Evolutionary conservation across 2,888 invertebrate genomes (phyloP).

Genomic region (Leptopterna dolabrata): DNA sequence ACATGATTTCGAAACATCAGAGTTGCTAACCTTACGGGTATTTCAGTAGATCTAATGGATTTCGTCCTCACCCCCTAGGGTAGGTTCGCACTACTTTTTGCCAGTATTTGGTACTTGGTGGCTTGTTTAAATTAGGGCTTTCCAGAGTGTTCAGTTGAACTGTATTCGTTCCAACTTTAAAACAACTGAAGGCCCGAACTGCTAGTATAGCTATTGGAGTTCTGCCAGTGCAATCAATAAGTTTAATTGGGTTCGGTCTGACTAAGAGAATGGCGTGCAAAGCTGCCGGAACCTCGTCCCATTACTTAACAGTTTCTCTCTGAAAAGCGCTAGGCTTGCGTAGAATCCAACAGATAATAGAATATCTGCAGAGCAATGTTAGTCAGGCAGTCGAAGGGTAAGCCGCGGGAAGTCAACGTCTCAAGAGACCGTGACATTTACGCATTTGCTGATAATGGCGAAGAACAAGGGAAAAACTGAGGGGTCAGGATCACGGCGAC

Average conservation of each 20-base stretch:
- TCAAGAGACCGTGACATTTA: background rate
- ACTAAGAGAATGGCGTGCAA: background rate
- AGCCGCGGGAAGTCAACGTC: background rate
- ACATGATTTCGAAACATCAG: too few relatives aligned
- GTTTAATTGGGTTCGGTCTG: background rate
- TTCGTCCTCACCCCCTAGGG: too few relatives aligned
- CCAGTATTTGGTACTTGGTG: too few relatives aligned
- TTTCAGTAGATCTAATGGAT: too few relatives aligned
- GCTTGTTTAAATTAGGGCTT: too few relatives aligned
- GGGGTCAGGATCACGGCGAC: slow-evolving; percentile 2
- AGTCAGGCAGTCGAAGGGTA: background rate
- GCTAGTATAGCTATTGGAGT: too few relatives aligned
- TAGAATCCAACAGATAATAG: background rate
- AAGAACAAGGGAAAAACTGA: background rate
- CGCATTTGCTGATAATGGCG: background rate
- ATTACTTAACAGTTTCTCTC: background rate
- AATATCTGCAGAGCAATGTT: background rate
- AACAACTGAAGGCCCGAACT: too few relatives aligned
- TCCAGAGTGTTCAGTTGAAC: too few relatives aligned
- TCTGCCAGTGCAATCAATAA: background rate
- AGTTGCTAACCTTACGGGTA: too few relatives aligned
- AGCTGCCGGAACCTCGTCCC: background rate
- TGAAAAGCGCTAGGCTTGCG: background rate
- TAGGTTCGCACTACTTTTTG: too few relatives aligned
- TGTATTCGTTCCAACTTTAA: too few relatives aligned